A percentile compares a stretch with the other conserved stretches of the same genome.
These are phyloP conservation scores for Tridacna gigas DNA, from an alignment of 2,888 invertebrate genomes.

Conservation along the genomic window DNA sequence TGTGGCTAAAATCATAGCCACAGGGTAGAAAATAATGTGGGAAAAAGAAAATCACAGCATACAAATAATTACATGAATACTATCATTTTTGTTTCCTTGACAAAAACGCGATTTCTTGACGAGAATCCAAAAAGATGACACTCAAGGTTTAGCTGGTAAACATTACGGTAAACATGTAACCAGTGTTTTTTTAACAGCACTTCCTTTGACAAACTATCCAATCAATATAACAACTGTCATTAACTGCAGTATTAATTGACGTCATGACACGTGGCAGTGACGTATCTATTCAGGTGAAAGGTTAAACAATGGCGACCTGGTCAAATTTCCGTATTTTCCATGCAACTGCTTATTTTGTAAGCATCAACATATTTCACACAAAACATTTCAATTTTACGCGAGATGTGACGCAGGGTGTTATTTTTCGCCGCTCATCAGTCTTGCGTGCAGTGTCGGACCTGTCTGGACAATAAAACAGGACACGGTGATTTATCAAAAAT, in stretches of 20 bases:
- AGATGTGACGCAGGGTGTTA: slow-evolving; percentile 27
- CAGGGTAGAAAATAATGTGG: no score
- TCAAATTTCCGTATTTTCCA: slow-evolving; percentile 24
- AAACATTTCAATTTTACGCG: slow-evolving; percentile 23
- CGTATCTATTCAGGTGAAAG: slow-evolving; percentile 60
- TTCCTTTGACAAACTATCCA: slow-evolving; percentile 20
- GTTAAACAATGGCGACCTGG: slow-evolving; percentile 45
- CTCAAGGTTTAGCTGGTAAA: no score
- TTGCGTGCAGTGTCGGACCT: slow-evolving; percentile 18
- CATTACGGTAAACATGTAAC: slow-evolving; percentile 10
- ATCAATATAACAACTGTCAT: slow-evolving; percentile 26
- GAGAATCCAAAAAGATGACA: no score
- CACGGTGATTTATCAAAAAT: slow-evolving; percentile 24
- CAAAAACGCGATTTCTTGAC: no score
- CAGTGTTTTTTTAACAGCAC: not conserved
- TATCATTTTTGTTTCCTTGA: no score
- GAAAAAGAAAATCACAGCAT: no score
- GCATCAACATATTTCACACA: slow-evolving; percentile 29
- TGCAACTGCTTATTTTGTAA: slow-evolving; percentile 28
- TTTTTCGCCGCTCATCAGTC: slow-evolving; percentile 23
- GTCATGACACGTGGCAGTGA: slow-evolving; percentile 64
- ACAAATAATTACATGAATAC: no score
- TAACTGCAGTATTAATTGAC: slow-evolving; percentile 25
- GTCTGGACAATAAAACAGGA: slow-evolving; percentile 14
- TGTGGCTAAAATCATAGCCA: no score